Conservation (phyloP, 2,797 vertebrate species). For the Sorex maritimensis region DNA sequence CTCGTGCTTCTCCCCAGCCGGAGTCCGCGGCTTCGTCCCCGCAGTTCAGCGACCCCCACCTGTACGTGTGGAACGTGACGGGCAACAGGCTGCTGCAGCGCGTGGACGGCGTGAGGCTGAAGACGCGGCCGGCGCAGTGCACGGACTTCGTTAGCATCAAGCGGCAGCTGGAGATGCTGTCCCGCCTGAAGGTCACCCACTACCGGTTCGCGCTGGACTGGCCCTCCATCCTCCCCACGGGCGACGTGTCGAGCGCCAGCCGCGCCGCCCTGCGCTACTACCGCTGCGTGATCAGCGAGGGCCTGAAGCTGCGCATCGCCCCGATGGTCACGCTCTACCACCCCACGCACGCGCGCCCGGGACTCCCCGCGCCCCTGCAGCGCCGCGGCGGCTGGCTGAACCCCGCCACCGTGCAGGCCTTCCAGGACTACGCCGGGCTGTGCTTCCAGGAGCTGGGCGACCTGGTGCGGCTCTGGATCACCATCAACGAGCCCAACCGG, state of each 20-base stretch:
- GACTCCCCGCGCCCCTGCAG: constrained; percentile 92
- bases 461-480: constrained; percentile 96
- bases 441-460: constrained; percentile 95
- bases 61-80: constrained; percentile 97
- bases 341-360: constrained; percentile 93
- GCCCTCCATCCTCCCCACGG: constrained; percentile 95
- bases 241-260: constrained; percentile 92
- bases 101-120: constrained; percentile 93
- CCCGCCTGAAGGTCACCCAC: constrained; percentile 93
- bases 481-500: constrained; percentile 97
- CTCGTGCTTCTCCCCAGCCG: constrained; percentile 90
- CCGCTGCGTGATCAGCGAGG: constrained; percentile 94
- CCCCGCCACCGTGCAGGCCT: constrained; percentile 91
- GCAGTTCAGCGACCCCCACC: constrained; percentile 95
- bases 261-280: constrained; percentile 95
- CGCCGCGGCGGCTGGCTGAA: constrained; percentile 95
- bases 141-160: constrained; percentile 95
- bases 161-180: constrained; percentile 93
- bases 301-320: constrained; percentile 91
- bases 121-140: constrained; percentile 94
- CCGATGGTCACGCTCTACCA: constrained; percentile 95
- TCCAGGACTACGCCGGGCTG: constrained; percentile 93
- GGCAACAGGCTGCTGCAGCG: constrained; percentile 93
- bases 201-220: constrained; percentile 97
- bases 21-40: constrained; percentile 94